A percentile compares a stretch with the other conserved stretches of the same genome.
These are phyloP conservation scores for Hermatobates lingyangjiaoensis DNA, from an alignment of 1,140 invertebrate species.

Conservation along the genomic window DNA sequence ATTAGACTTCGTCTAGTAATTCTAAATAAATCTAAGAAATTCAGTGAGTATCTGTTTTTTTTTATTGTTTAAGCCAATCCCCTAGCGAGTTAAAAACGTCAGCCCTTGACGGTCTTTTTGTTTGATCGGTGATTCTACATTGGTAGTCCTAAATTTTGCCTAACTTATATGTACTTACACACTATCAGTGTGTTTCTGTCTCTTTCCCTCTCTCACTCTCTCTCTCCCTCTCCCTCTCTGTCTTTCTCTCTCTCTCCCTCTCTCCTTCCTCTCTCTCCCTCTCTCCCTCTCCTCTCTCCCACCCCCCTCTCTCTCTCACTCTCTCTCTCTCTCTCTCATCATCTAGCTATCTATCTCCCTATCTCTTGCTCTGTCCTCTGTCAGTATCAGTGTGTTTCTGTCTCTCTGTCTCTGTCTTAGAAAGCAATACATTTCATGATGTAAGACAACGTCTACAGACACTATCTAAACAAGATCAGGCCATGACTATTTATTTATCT, in stretches of 20 bases:
- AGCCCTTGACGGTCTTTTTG: no score
- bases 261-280: background rate
- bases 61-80: no score
- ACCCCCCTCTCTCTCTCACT: background rate
- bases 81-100: no score
- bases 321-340: background rate
- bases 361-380: background rate
- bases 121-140: no score
- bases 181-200: background rate
- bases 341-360: background rate
- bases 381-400: no score
- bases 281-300: conserved; percentile 1
- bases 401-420: background rate
- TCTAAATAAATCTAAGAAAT: background rate
- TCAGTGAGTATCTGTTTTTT: no score
- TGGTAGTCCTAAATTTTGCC: no score
- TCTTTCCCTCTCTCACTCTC: no score
- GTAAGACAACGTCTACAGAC: background rate
- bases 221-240: background rate
- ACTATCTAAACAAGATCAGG: background rate
- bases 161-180: background rate
- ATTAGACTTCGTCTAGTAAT: background rate
- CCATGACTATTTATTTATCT: background rate
- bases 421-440: background rate
- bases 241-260: background rate